A percentile compares a stretch with the other conserved stretches of the same genome.
These are phyloP conservation scores for Uria lomvia DNA, from an alignment of 2,113 vertebrate genomes.

Conservation along the genomic window DNA sequence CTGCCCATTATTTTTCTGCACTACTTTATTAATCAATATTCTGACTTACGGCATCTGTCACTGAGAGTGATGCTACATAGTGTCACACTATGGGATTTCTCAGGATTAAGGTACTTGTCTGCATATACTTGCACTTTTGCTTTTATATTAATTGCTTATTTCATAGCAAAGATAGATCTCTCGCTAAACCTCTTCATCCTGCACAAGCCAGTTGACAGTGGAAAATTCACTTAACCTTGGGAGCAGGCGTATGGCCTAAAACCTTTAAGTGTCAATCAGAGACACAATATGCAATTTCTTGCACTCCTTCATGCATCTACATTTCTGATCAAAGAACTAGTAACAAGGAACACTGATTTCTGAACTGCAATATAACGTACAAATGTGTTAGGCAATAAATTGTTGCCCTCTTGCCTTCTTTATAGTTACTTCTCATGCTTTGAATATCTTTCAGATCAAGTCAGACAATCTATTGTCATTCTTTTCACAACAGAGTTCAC, in stretches of 20 bases:
- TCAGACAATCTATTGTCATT: background rate
- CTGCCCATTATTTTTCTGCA: background rate
- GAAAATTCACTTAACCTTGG: background rate
- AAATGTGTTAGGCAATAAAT: background rate
- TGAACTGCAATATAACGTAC: background rate
- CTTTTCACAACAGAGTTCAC: background rate
- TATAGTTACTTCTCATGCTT: background rate
- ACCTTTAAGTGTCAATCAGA: background rate
- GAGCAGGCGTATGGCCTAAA: background rate
- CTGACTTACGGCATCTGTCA: background rate
- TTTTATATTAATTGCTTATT: constrained; percentile 37
- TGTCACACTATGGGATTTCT: background rate
- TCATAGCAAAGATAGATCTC: background rate
- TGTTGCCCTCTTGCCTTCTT: background rate
- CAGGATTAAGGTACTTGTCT: background rate
- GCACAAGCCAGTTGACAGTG: background rate
- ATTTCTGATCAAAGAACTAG: background rate
- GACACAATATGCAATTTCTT: background rate
- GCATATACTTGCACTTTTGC: background rate
- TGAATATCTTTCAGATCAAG: background rate
- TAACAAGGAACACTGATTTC: background rate
- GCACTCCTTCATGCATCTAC: background rate
- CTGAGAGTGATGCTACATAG: background rate
- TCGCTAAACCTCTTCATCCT: background rate
- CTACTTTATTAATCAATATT: constrained; percentile 25